Evolutionary conservation across 2,888 invertebrate species (phyloP), one percentile per base, ranked within the genome.

Genomic region (Mythimna ferrago): DNA sequence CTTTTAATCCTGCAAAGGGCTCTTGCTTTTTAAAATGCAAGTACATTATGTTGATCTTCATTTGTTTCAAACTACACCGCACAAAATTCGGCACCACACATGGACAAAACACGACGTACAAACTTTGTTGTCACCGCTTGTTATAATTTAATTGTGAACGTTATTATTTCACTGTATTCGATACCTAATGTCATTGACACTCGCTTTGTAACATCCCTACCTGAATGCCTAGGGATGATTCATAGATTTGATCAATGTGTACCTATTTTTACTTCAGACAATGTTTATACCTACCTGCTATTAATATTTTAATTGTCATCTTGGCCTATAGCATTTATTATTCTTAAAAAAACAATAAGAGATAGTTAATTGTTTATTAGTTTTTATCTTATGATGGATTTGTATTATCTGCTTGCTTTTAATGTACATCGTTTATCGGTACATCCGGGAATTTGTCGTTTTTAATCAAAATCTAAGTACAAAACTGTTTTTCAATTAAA

Each of bases 181-280:
- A 58, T 66, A 58, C 60, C 48, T 19, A 68, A 51, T 70, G 85
- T 66, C 81, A 78, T 71, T 78, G 80, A 82, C 80, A 76, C 71
- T 68, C 58, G 41, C 53, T 72, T 57, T 19, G 62, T 62, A 76
- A 78, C 69, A 82, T 73, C 72, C n/a, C 26, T 58, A 68, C 56
- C 70, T 62, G 78, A 60, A 66, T 71, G 54, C 65, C 51, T 73
- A 66, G 61, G 38, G 61, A 63, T 78, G 75, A 82, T 70, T 80
- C 76, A 82, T 75, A 54, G 26, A 57, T 68, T 48, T 48, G 16
- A 63, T 63, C 63, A 44, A 60, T 32, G 35, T 35, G 58, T 16
- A 38, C 19, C 60, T 60, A 9, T 61, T 72, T 68, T 38, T 10
- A 66, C 35, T 57, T 38, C 69, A 78, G 57, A 54, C 69, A 14